These are phyloP conservation scores for Horisme vitalbata DNA, from an alignment of 2,888 invertebrate genomes.

Conservation along the genomic window DNA sequence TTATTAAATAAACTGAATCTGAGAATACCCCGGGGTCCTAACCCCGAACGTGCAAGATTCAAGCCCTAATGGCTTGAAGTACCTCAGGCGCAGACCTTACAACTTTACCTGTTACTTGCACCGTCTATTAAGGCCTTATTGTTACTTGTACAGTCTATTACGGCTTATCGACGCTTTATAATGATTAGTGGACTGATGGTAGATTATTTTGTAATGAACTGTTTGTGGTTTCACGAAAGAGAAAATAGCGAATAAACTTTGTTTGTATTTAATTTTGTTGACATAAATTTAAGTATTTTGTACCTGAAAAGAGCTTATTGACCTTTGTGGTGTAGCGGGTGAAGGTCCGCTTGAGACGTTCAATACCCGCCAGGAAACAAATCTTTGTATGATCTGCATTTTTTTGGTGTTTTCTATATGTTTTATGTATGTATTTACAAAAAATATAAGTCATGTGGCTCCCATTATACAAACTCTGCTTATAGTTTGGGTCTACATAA, in stretches of 20 bases:
- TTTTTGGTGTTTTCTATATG: too few species aligned
- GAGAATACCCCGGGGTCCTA: conserved; percentile 36
- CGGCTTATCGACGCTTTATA: conserved; percentile 26
- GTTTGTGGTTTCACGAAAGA: conserved; percentile 7
- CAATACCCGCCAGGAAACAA: too few species aligned
- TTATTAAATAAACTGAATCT: not conserved
- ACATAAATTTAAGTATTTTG: too few species aligned
- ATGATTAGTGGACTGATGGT: conserved; percentile 31
- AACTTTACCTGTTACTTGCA: conserved; percentile 33
- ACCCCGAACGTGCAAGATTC: conserved; percentile 36
- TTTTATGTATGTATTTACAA: not conserved
- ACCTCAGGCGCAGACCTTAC: conserved; percentile 27
- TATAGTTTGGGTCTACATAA: too few species aligned
- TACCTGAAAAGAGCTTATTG: too few species aligned
- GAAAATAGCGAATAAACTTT: too few species aligned
- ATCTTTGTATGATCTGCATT: too few species aligned
- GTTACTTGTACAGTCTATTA: conserved; percentile 29
- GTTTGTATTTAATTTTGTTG: too few species aligned
- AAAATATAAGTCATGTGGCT: too few species aligned
- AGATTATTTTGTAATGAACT: conserved; percentile 31
- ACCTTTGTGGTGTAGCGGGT: too few species aligned
- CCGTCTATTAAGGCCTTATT: conserved; percentile 27
- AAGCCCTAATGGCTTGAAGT: conserved; percentile 39
- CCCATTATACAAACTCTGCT: too few species aligned
- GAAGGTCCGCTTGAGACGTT: too few species aligned